These are phyloP conservation scores for Pristionchus mayeri DNA, from an alignment of 2,888 invertebrate genomes.

Conservation along the genomic window DNA sequence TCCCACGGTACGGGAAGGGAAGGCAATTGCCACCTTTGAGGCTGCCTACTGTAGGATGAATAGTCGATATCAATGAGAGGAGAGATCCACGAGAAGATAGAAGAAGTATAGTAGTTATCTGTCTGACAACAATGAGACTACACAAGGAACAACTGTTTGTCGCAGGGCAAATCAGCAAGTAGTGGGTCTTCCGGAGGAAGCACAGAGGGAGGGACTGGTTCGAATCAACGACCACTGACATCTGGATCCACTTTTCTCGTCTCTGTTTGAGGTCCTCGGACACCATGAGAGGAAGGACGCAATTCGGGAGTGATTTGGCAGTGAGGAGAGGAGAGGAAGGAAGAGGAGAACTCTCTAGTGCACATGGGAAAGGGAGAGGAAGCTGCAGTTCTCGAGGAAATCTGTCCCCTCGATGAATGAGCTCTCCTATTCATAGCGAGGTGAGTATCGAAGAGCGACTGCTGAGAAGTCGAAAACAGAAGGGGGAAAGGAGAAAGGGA, in stretches of 20 bases:
- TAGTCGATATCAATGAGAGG: not conserved
- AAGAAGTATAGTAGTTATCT: not conserved
- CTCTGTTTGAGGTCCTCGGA: not conserved
- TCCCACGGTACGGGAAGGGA: too few relatives aligned
- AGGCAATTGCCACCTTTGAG: too few relatives aligned
- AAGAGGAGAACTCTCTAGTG: not conserved
- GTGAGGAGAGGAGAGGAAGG: not conserved
- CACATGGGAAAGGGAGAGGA: not conserved
- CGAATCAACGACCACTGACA: slow-evolving; percentile 24
- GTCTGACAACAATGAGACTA: not conserved
- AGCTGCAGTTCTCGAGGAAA: slow-evolving; percentile 13
- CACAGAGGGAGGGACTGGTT: not conserved
- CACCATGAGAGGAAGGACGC: not conserved
- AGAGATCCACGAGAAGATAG: not conserved
- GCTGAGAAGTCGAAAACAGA: not conserved
- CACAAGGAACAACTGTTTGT: slow-evolving; percentile 33
- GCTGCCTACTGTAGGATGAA: not conserved
- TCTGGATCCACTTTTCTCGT: slow-evolving; percentile 38
- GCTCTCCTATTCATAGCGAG: not conserved
- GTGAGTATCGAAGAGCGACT: not conserved
- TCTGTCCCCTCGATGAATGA: slow-evolving; percentile 26
- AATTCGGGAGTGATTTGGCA: not conserved
- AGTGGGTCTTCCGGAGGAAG: not conserved
- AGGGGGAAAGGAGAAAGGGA: not conserved
- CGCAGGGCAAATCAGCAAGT: not conserved